Conservation (phyloP, 2,888 invertebrate genomes). For the Sinelater perroti region DNA sequence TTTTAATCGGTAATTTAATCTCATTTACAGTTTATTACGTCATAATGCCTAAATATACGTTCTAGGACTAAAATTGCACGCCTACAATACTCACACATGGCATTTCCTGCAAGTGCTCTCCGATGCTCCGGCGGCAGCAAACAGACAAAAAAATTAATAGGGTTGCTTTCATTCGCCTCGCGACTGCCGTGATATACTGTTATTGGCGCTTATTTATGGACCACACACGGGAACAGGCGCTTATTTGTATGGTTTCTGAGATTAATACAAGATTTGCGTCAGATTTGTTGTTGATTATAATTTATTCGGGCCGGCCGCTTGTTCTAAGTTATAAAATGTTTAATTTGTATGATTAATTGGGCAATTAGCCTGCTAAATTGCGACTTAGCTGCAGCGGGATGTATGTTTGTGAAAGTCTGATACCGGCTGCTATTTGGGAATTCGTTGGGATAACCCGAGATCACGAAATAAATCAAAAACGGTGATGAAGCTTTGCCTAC, state of each 20-base stretch:
- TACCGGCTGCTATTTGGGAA: background rate
- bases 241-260: slow-evolving; percentile 25
- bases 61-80: too few relatives aligned
- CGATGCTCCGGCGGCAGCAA: slow-evolving; percentile 30
- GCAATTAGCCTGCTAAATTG: slow-evolving; percentile 5
- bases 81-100: too few relatives aligned
- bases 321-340: slow-evolving; percentile 15
- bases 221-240: slow-evolving; percentile 39
- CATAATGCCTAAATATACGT: too few relatives aligned
- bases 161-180: slow-evolving; percentile 5
- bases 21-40: too few relatives aligned
- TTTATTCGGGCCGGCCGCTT: slow-evolving; percentile 38
- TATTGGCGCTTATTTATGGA: slow-evolving; percentile 42
- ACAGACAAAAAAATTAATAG: slow-evolving; percentile 31
- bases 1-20: too few relatives aligned
- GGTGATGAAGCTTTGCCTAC: background rate
- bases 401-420: background rate
- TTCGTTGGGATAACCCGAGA: too few relatives aligned
- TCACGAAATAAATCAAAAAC: too few relatives aligned
- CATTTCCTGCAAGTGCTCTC: slow-evolving; percentile 6
- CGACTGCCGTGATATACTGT: slow-evolving; percentile 40
- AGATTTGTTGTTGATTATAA: slow-evolving; percentile 42
- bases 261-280: slow-evolving; percentile 44
- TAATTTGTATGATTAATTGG: slow-evolving; percentile 18
- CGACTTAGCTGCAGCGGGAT: background rate